These are phyloP conservation scores for Hydrozoanthus gracilis DNA, from an alignment of 92 coral and sea anemone genomes.

Conservation along the genomic window DNA sequence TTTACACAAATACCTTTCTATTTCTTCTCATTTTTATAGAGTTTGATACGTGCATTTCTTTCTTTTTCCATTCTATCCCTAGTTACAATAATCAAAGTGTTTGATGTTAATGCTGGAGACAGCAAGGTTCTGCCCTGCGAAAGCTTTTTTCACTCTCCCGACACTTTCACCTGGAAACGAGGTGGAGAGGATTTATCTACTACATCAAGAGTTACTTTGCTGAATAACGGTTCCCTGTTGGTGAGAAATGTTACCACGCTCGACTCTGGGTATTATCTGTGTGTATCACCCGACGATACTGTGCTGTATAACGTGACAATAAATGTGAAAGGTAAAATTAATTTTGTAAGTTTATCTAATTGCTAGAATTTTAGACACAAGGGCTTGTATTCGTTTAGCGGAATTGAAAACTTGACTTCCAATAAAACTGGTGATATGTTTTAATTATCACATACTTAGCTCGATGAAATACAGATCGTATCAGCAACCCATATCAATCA, in stretches of 20 bases:
- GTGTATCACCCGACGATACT: conserved; percentile 2
- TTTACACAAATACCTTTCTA: no score
- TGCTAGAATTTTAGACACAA: no score
- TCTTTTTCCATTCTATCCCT: no score
- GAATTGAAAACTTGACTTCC: neutral
- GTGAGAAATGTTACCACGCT: conserved; percentile 34
- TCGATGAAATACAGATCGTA: no score
- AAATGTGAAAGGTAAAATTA: conserved; percentile 19
- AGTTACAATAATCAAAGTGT: conserved; percentile 4
- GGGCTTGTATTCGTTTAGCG: neutral
- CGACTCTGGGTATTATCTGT: conserved; percentile 38
- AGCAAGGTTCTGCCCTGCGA: conserved; percentile 29
- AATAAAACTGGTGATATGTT: no score
- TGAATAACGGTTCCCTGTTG: conserved; percentile 18
- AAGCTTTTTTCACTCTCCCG: neutral
- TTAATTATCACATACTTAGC: no score
- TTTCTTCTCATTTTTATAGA: no score
- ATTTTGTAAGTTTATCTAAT: neutral
- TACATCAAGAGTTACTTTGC: neutral
- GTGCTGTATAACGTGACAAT: conserved; percentile 27
- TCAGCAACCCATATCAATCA: no score
- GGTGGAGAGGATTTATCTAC: conserved; percentile 17
- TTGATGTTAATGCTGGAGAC: conserved; percentile 9
- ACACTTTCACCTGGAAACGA: conserved; percentile 28
- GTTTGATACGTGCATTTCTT: no score